Percentiles rank a stretch among this genome's conserved stretches.
Conservation (phyloP, 2,888 invertebrate genomes). For the Tortricodes alternella region DNA sequence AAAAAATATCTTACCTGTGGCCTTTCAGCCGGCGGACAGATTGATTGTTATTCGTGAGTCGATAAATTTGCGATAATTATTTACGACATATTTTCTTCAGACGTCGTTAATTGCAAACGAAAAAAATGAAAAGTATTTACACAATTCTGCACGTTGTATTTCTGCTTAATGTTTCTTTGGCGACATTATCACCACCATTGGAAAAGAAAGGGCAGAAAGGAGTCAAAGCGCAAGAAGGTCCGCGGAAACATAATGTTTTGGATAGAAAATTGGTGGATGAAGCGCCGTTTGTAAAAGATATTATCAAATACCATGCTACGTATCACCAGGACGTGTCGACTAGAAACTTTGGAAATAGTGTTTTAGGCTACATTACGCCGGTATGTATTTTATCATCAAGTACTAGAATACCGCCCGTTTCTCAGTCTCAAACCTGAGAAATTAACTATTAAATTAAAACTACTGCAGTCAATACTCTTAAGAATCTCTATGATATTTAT, state of each 20-base stretch:
- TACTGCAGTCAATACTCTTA: too few relatives aligned
- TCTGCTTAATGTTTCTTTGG: constrained; percentile 64
- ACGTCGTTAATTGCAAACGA: constrained; percentile 28
- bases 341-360: constrained; percentile 87
- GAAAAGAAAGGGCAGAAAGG: constrained; percentile 74
- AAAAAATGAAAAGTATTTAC: constrained; percentile 63
- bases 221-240: constrained; percentile 80
- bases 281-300: constrained; percentile 87
- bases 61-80: constrained; percentile 15
- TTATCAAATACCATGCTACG: constrained; percentile 88
- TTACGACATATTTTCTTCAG: constrained; percentile 8
- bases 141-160: constrained; percentile 59
- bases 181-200: constrained; percentile 73
- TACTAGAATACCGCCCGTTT: too few relatives aligned
- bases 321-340: constrained; percentile 87
- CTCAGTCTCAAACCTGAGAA: too few relatives aligned
- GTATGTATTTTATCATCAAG: constrained; percentile 60
- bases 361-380: constrained; percentile 95
- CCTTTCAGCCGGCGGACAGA: constrained; percentile 8
- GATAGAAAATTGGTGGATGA: constrained; percentile 87
- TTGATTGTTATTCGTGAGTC: constrained; percentile 26
- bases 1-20: constrained; percentile 9
- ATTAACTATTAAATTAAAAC: too few relatives aligned
- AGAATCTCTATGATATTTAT: too few relatives aligned
- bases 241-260: constrained; percentile 85